A percentile compares a stretch with the other conserved stretches of the same genome.
Evolutionary conservation across 30 jellyfish, hydroid and myxozoan genomes (phyloP).

Genomic region (Turritopsis dohrnii): DNA sequence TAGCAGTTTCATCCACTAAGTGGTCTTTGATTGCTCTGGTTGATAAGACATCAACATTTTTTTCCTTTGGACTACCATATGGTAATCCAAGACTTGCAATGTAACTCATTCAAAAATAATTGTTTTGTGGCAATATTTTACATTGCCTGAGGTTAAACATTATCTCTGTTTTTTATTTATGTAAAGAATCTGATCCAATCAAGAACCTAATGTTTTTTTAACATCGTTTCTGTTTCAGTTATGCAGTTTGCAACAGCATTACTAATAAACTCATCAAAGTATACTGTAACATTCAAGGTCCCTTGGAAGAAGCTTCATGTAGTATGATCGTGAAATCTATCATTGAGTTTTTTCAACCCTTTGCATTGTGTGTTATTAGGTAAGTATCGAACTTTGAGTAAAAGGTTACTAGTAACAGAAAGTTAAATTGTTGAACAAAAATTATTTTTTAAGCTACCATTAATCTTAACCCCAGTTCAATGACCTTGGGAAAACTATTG

Average conservation of each 20-base stretch:
- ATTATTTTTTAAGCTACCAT: too few species aligned
- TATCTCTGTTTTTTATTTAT: too few species aligned
- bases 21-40: too few species aligned
- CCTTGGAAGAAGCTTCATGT: slow-evolving; percentile 54
- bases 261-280: slow-evolving; percentile 45
- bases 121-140: background rate
- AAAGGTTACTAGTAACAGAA: too few species aligned
- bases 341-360: slow-evolving; percentile 54
- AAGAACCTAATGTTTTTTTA: too few species aligned
- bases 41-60: too few species aligned
- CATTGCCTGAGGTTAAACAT: background rate
- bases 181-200: too few species aligned
- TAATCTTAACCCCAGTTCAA: too few species aligned
- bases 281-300: slow-evolving; percentile 51
- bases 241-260: slow-evolving; percentile 61
- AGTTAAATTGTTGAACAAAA: too few species aligned
- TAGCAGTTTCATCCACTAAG: too few species aligned
- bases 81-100: background rate
- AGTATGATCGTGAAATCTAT: slow-evolving; percentile 23
- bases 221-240: slow-evolving; percentile 32
- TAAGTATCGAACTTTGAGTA: background rate
- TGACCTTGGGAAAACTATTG: too few species aligned
- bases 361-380: slow-evolving; percentile 52
- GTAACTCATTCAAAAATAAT: background rate
- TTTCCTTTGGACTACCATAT: too few species aligned